phyloP scores from a whole-genome alignment of 1,140 invertebrate species.

The Elysia chlorotica region DNA sequence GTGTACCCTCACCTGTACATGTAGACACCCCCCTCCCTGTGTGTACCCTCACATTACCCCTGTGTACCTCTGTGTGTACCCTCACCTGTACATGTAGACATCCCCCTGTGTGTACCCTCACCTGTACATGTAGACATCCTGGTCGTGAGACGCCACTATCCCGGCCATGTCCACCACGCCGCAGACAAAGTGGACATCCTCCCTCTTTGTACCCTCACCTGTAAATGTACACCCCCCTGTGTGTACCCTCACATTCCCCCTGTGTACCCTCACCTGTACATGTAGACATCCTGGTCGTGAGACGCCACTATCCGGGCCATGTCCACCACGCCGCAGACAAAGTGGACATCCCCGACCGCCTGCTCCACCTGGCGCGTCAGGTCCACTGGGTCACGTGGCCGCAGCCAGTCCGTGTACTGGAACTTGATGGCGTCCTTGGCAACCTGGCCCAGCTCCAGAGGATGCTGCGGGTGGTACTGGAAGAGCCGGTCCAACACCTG shows the following conservation, averaged over 20 bases:
- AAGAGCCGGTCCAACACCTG: slow-evolving; percentile 22
- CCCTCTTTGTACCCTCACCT: not conserved
- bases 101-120: not conserved
- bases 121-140: not conserved
- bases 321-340: slow-evolving; percentile 93
- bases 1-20: not conserved
- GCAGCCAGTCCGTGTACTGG: slow-evolving; percentile 91
- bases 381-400: slow-evolving; percentile 80
- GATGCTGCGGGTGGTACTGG: slow-evolving; percentile 63
- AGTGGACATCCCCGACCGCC: slow-evolving; percentile 94
- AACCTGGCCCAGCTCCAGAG: slow-evolving; percentile 71
- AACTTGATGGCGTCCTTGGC: slow-evolving; percentile 85
- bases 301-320: slow-evolving; percentile 73
- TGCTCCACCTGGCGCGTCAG: slow-evolving; percentile 88
- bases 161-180: not conserved
- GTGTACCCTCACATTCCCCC: not conserved
- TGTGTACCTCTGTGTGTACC: not conserved
- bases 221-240: not conserved
- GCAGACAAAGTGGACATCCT: not conserved
- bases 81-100: not conserved
- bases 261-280: slow-evolving; percentile 69
- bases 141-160: not conserved
- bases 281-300: slow-evolving; percentile 81
- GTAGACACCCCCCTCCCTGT: not conserved
- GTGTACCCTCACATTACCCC: not conserved